Conservation (phyloP, 2,113 vertebrate genomes). For the Pyrgilauda ruficollis region DNA sequence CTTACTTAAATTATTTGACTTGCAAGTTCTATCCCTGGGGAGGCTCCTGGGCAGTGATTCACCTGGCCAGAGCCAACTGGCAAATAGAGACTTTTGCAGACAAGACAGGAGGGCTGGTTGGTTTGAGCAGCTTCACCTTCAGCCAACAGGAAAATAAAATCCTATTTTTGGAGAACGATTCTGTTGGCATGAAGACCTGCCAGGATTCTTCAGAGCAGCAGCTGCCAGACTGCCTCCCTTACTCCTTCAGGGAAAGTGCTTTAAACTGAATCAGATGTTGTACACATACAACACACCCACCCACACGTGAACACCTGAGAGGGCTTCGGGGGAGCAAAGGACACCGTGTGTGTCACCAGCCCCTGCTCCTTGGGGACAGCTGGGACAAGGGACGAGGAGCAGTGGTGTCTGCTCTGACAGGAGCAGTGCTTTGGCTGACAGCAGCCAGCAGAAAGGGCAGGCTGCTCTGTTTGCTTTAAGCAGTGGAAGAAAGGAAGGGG, state of each 20-base stretch:
- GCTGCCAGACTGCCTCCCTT: conserved; percentile 67
- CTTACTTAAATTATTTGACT: conserved; percentile 39
- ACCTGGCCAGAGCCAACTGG: conserved; percentile 65
- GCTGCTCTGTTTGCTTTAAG: neutral
- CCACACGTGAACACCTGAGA: neutral
- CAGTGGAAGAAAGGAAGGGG: neutral
- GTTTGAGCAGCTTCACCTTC: conserved; percentile 51
- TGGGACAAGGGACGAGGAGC: neutral
- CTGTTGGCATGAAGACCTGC: conserved; percentile 43
- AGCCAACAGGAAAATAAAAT: conserved; percentile 76
- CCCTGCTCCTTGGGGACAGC: neutral
- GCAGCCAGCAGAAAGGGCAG: neutral
- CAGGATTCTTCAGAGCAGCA: conserved; percentile 53
- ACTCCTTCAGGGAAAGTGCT: conserved; percentile 44
- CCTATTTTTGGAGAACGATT: conserved; percentile 75
- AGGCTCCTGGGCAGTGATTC: conserved; percentile 37
- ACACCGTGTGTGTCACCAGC: accelerated
- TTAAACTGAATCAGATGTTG: conserved; percentile 62
- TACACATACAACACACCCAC: conserved; percentile 7
- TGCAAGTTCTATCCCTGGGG: conserved; percentile 29
- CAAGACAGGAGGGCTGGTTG: conserved; percentile 61
- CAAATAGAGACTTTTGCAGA: conserved; percentile 53
- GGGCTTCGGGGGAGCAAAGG: neutral
- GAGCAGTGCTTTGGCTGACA: neutral
- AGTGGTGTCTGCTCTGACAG: accelerated